phyloP scores from a whole-genome alignment of 2,113 vertebrate genomes.

The Mobula hypostoma region DNA sequence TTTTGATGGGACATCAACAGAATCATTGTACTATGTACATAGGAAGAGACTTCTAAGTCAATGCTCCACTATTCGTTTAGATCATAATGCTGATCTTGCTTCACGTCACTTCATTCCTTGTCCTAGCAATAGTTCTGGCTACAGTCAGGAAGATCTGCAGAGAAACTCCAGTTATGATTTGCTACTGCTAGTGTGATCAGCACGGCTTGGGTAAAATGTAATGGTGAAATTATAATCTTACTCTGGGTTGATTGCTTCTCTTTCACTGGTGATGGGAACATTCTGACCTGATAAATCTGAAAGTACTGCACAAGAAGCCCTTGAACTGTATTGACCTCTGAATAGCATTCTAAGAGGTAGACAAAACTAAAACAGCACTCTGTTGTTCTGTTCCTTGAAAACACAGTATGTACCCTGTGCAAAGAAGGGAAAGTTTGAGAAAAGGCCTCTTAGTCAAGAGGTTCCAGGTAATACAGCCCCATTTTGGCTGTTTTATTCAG shows the following conservation, averaged over 20 bases:
- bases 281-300: neutral
- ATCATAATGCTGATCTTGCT: neutral
- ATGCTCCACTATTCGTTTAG: neutral
- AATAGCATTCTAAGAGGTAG: neutral
- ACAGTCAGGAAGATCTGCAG: neutral
- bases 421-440: neutral
- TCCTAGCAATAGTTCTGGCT: neutral
- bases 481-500: neutral
- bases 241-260: neutral
- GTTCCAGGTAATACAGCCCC: neutral
- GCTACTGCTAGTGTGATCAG: neutral
- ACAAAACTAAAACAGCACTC: neutral
- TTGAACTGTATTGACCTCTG: neutral
- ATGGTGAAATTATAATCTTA: neutral
- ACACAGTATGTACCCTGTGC: constrained; percentile 6
- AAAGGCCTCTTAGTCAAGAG: neutral
- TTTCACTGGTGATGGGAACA: neutral
- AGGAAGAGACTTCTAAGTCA: neutral
- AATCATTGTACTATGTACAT: neutral
- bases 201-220: neutral
- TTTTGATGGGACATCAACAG: neutral
- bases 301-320: neutral
- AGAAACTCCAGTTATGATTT: neutral
- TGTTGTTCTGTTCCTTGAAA: neutral
- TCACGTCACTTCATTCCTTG: neutral